phyloP scores from a whole-genome alignment of 2,797 vertebrate genomes.

The Aplochiton taeniatus region DNA sequence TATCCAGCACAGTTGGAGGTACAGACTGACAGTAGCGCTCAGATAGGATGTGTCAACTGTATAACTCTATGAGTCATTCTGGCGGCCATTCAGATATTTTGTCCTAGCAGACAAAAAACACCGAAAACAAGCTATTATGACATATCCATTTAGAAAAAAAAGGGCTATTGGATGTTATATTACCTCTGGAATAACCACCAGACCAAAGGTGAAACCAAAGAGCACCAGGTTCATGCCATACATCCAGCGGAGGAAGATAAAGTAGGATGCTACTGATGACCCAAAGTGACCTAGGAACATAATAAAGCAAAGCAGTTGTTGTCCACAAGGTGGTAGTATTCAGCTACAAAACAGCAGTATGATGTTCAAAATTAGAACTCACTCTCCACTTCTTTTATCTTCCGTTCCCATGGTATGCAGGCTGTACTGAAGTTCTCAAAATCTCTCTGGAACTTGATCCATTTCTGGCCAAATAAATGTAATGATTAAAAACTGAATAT shows the following conservation, averaged over 20 bases:
- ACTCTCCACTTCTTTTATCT: conserved; percentile 99
- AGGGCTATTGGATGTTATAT: conserved; percentile 13
- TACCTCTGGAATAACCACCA: conserved; percentile 98
- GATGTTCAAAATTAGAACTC: conserved; percentile 55
- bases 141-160: neutral
- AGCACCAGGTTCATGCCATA: conserved; percentile 97
- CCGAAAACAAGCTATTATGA: too few relatives aligned
- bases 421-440: conserved; percentile 96
- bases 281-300: conserved; percentile 90
- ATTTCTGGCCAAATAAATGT: conserved; percentile 81
- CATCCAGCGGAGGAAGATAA: conserved; percentile 99
- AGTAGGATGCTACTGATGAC: conserved; percentile 97
- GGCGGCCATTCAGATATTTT: too few relatives aligned
- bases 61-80: too few relatives aligned
- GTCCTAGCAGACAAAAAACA: too few relatives aligned
- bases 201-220: conserved; percentile 94
- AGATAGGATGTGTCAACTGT: too few relatives aligned
- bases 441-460: conserved; percentile 98
- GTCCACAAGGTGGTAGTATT: conserved; percentile 13
- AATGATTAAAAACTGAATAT: neutral
- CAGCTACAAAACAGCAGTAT: neutral
- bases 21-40: too few relatives aligned
- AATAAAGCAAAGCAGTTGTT: neutral
- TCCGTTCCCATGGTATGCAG: conserved; percentile 98
- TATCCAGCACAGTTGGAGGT: too few relatives aligned